Conservation (phyloP, 2,888 invertebrate species). For the Dione vanillae region DNA sequence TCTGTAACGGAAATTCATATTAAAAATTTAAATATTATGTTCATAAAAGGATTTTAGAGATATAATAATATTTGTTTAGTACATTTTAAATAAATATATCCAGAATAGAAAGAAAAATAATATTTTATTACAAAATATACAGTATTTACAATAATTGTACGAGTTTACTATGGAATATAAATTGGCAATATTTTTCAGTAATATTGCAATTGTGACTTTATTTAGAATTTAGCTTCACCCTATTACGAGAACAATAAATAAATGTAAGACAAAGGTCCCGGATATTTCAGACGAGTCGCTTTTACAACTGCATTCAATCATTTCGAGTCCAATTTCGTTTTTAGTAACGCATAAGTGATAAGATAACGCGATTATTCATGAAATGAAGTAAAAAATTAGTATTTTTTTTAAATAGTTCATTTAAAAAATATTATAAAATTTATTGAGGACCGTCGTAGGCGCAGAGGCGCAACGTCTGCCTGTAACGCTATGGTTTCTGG, state of each 20-base stretch:
- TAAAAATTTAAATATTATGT: too few relatives aligned
- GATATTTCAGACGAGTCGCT: slow-evolving; percentile 71
- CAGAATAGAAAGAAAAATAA: too few relatives aligned
- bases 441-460: too few relatives aligned
- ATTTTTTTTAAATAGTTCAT: too few relatives aligned
- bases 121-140: too few relatives aligned
- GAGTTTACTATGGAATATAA: neutral
- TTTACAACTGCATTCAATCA: slow-evolving; percentile 82
- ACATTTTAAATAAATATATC: too few relatives aligned
- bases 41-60: too few relatives aligned
- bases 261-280: slow-evolving; percentile 61
- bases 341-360: slow-evolving; percentile 49
- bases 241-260: slow-evolving; percentile 43
- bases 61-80: too few relatives aligned
- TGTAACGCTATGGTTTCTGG: too few relatives aligned
- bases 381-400: neutral
- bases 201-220: slow-evolving; percentile 29
- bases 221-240: slow-evolving; percentile 34
- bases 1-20: neutral
- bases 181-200: slow-evolving; percentile 24
- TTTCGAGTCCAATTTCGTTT: slow-evolving; percentile 77
- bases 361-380: slow-evolving; percentile 48
- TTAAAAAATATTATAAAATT: too few relatives aligned
- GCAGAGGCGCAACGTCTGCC: too few relatives aligned
- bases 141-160: neutral